Percentiles rank a stretch among this genome's conserved stretches.
Evolutionary conservation across 1,140 invertebrate species (phyloP).

Genomic region (Drosophila melanica): DNA sequence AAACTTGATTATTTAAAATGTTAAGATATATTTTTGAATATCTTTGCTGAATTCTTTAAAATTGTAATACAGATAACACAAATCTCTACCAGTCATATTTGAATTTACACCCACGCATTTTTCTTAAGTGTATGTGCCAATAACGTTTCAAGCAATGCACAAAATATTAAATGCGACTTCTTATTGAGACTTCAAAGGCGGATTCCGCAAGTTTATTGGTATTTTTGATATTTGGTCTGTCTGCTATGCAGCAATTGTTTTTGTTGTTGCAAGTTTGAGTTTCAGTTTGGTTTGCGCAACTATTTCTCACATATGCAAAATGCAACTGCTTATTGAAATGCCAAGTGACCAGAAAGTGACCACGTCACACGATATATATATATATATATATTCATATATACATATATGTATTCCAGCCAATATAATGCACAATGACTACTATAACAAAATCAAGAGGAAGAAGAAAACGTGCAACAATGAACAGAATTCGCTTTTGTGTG

Average conservation of each 20-base stretch:
- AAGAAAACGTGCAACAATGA: conserved; percentile 21
- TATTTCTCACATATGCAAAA: conserved; percentile 40
- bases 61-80: too few relatives aligned
- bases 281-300: conserved; percentile 5
- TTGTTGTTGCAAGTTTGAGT: neutral
- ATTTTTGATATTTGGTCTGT: conserved; percentile 31
- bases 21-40: too few relatives aligned
- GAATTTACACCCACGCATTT: neutral
- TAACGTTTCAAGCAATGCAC: neutral
- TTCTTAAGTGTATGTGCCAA: neutral
- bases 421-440: neutral
- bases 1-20: too few relatives aligned
- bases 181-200: conserved; percentile 5
- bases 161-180: conserved; percentile 17
- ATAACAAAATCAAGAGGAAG: neutral
- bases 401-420: conserved; percentile 9
- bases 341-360: conserved; percentile 50
- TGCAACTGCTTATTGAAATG: conserved; percentile 46
- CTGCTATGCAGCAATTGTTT: neutral
- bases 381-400: too few relatives aligned
- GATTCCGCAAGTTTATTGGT: neutral
- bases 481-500: conserved; percentile 36
- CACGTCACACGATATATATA: conserved; percentile 17
- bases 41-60: too few relatives aligned
- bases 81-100: too few relatives aligned